A percentile compares a stretch with the other conserved stretches of the same genome.
Evolutionary conservation across 2,888 invertebrate species (phyloP).

Genomic region (Hirtodrosophila trivittata): DNA sequence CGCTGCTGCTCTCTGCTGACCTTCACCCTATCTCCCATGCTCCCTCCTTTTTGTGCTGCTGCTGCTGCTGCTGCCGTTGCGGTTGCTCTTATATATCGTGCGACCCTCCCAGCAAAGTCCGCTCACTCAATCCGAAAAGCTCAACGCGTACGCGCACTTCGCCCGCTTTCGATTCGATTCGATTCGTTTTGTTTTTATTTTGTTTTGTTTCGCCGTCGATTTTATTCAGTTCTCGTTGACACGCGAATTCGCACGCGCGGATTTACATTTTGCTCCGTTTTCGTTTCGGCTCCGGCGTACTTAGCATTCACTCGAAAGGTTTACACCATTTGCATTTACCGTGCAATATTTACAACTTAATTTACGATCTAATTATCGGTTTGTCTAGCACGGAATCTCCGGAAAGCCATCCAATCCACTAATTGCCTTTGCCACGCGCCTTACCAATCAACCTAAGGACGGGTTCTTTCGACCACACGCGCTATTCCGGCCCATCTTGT

Average conservation of each 20-base stretch:
- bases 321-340: slow-evolving; percentile 29
- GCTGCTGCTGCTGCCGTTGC: not conserved
- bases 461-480: too few species aligned
- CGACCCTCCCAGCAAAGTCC: slow-evolving; percentile 11
- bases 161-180: slow-evolving; percentile 1
- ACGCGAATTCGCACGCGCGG: slow-evolving; percentile 72
- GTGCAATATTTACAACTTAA: slow-evolving; percentile 22
- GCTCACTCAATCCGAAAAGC: slow-evolving; percentile 33
- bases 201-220: slow-evolving; percentile 20
- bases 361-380: slow-evolving; percentile 39
- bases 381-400: slow-evolving; percentile 3
- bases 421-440: slow-evolving; percentile 47
- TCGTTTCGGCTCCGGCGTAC: too few species aligned
- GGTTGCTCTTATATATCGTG: slow-evolving; percentile 19
- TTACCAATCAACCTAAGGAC: slow-evolving; percentile 10
- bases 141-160: slow-evolving; percentile 28
- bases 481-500: too few species aligned
- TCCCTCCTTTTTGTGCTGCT: not conserved
- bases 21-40: not conserved
- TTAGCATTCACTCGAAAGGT: too few species aligned
- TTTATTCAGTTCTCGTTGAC: slow-evolving; percentile 73
- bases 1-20: not conserved
- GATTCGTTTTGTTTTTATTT: too few species aligned
- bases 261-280: slow-evolving; percentile 17
- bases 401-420: slow-evolving; percentile 29